Percentiles rank a stretch among this genome's conserved stretches.
These are phyloP conservation scores for Clinocottus analis DNA, from an alignment of 2,113 vertebrate genomes.

Conservation along the genomic window DNA sequence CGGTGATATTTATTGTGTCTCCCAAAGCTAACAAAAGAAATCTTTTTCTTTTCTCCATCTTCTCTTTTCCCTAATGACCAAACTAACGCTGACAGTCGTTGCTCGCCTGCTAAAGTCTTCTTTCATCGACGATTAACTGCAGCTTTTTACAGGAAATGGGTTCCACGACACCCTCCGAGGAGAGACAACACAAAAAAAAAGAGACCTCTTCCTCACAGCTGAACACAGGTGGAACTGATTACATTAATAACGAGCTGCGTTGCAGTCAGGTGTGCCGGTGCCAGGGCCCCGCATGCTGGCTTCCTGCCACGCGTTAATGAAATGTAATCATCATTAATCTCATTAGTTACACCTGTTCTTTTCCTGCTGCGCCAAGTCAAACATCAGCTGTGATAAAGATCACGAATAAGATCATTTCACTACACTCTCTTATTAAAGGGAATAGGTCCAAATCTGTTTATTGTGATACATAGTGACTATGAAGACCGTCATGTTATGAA, in stretches of 20 bases:
- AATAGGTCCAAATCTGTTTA: not conserved
- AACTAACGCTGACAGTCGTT: not conserved
- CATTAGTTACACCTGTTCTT: constrained; percentile 13
- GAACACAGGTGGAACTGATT: constrained; percentile 46
- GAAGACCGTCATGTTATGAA: not conserved
- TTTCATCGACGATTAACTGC: constrained; percentile 40
- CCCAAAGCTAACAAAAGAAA: constrained; percentile 24
- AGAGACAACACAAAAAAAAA: not conserved
- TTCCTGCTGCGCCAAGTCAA: constrained; percentile 23
- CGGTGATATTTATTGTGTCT: constrained; percentile 13
- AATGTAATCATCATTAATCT: constrained; percentile 23
- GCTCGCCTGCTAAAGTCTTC: constrained; percentile 12
- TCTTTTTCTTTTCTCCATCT: not conserved
- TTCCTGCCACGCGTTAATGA: constrained; percentile 9
- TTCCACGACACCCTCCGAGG: constrained; percentile 3
- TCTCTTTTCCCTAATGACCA: constrained; percentile 11
- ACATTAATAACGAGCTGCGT: constrained; percentile 36
- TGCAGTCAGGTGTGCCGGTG: constrained; percentile 18
- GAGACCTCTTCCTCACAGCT: constrained; percentile 20
- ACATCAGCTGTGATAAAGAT: not conserved
- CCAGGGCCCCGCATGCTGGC: constrained; percentile 1
- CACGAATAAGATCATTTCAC: constrained; percentile 1
- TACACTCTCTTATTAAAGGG: not conserved
- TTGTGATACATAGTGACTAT: not conserved
- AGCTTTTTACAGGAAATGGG: constrained; percentile 42